Base-by-base conservation (phyloP, 2,888 invertebrate genomes). In the Athrips mouffetella region DNA sequence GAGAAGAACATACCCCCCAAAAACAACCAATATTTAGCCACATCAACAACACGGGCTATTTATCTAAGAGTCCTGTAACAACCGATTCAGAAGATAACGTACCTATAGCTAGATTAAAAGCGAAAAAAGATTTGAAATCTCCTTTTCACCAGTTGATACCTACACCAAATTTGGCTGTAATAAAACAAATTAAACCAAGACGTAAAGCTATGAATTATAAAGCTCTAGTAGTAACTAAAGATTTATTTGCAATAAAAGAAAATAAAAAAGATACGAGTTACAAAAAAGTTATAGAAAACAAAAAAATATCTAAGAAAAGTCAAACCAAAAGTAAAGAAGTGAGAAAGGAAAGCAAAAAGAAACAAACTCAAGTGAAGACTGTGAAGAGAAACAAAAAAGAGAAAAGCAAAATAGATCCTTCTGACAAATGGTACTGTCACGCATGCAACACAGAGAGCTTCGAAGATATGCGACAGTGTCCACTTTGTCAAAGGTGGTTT, bases 201-300 rank as follows among this genome's bases (percentile, higher is more conserved):
- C 29, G 23, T 16, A 51, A 51, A 45, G 51, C 51, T 13, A 15
- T 51, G 25, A 48, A 51, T 18, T 45, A 48, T 29, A 48, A 33
- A 25, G 51, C 48, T 25, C 51, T 45, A 35, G 45, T 41, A 48
- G 46, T 51, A 11, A 51, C 51, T 1, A 51, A 48, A 51, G 51
- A 51, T 46, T 33, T 51, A 20, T 51, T 51, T n/a, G n/a, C 25
- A 45, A 48, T 27, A 21, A 45, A 29, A 39, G 30, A 39, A n/a
- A n/a, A n/a, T n/a, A n/a, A n/a, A n/a, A n/a, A n/a, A n/a, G n/a
- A n/a, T n/a, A n/a, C n/a, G n/a, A n/a, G n/a, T n/a, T n/a, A n/a
- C n/a, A 20, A 39, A 13, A 20, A 20, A 45, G 18, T 41, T 10
- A 29, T 10, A n/a, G n/a, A 29, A 29, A 3, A 5, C 7, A 8